phyloP scores from a whole-genome alignment of 2,888 invertebrate genomes.

The Heliconius ismenius region DNA sequence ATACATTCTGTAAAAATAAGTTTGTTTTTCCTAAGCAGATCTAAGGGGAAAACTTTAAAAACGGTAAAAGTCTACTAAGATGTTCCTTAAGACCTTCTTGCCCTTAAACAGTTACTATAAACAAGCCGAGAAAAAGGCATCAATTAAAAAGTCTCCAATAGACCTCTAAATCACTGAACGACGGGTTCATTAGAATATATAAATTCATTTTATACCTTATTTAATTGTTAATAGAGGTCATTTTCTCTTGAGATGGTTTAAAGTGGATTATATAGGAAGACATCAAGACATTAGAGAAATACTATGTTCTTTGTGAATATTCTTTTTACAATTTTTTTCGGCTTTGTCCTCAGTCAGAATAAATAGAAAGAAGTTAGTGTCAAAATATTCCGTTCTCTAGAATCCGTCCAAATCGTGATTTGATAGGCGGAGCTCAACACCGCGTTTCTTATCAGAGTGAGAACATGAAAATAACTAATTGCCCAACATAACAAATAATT shows the following conservation, averaged over 20 bases:
- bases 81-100: slow-evolving; percentile 14
- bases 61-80: neutral
- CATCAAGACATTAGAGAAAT: slow-evolving; percentile 15
- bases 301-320: slow-evolving; percentile 1
- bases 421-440: neutral
- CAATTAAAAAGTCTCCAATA: slow-evolving; percentile 64
- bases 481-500: neutral
- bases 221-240: slow-evolving; percentile 26
- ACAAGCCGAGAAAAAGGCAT: slow-evolving; percentile 66
- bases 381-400: neutral
- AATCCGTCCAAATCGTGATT: neutral
- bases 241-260: slow-evolving; percentile 29
- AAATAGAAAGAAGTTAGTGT: neutral
- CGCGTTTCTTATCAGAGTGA: neutral
- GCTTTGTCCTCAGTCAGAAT: neutral
- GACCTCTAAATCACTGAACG: slow-evolving; percentile 55
- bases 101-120: slow-evolving; percentile 54
- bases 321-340: neutral
- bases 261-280: slow-evolving; percentile 23
- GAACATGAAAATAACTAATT: too few species aligned
- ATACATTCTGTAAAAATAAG: too few species aligned
- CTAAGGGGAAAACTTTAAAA: neutral
- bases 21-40: too few species aligned
- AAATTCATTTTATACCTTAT: slow-evolving; percentile 43
- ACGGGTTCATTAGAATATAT: slow-evolving; percentile 58